These are phyloP conservation scores for Symphodus melops DNA, from an alignment of 2,113 vertebrate species.

Conservation along the genomic window DNA sequence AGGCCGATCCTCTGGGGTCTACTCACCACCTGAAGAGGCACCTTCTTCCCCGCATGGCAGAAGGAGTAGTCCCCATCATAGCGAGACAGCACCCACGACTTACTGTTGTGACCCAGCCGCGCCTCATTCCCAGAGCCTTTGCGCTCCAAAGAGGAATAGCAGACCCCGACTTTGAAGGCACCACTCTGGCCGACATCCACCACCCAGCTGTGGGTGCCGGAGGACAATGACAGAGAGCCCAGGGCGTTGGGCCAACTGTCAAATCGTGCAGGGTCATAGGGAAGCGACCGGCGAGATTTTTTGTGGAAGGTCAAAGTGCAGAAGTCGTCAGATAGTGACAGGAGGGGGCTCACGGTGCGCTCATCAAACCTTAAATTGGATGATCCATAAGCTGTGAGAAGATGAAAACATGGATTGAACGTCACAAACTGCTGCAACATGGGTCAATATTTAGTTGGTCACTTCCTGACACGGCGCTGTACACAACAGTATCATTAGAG, in stretches of 20 bases:
- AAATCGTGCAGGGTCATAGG: slow-evolving; percentile 86
- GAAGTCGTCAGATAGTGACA: slow-evolving; percentile 86
- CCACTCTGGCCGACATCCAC: slow-evolving; percentile 87
- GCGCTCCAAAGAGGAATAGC: slow-evolving; percentile 87
- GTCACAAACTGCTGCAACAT: not conserved
- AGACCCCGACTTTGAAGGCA: slow-evolving; percentile 93
- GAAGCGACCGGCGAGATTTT: slow-evolving; percentile 78
- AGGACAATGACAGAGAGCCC: slow-evolving; percentile 81
- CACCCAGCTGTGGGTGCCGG: slow-evolving; percentile 88
- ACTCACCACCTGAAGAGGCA: slow-evolving; percentile 79
- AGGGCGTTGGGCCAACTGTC: slow-evolving; percentile 94
- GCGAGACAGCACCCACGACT: slow-evolving; percentile 93
- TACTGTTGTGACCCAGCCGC: slow-evolving; percentile 88
- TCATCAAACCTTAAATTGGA: slow-evolving; percentile 85
- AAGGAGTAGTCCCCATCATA: slow-evolving; percentile 90
- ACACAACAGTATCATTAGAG: too few species aligned
- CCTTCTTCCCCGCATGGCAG: slow-evolving; percentile 82
- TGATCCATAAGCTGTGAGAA: slow-evolving; percentile 68
- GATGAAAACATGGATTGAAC: not conserved
- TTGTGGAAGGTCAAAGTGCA: slow-evolving; percentile 87
- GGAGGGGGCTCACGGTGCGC: slow-evolving; percentile 87
- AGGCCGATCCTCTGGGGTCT: slow-evolving; percentile 85
- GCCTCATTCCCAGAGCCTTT: slow-evolving; percentile 87
- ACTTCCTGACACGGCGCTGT: too few species aligned
- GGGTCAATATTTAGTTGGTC: too few species aligned